These are phyloP conservation scores for Galeopterus variegatus DNA, from an alignment of 2,113 vertebrate genomes.

Conservation along the genomic window DNA sequence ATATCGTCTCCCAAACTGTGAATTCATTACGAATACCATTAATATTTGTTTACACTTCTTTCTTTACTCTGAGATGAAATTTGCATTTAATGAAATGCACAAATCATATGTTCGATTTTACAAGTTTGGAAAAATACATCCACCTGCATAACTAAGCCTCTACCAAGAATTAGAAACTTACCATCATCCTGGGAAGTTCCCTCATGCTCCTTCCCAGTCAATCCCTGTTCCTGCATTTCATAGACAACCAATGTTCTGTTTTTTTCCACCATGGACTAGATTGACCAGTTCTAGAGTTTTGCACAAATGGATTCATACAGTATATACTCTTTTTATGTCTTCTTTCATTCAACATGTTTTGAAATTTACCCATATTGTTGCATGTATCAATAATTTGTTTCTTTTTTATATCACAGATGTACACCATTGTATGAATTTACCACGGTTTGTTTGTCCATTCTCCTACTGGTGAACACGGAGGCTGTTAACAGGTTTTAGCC, in stretches of 20 bases:
- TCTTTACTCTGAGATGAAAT: constrained; percentile 37
- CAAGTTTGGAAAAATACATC: constrained; percentile 20
- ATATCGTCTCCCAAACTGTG: not conserved
- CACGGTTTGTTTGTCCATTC: not conserved
- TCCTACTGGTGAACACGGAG: not conserved
- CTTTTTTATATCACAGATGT: not conserved
- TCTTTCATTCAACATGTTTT: constrained; percentile 20
- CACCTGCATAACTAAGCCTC: not conserved
- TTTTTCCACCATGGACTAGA: not conserved
- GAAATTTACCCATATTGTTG: not conserved
- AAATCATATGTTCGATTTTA: constrained; percentile 14
- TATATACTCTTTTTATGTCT: not conserved
- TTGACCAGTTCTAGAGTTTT: constrained; percentile 1
- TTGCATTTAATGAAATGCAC: not conserved
- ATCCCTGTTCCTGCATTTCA: not conserved
- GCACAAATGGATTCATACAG: not conserved
- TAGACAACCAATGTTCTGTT: not conserved
- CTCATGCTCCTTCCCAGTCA: not conserved
- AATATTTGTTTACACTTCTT: constrained; percentile 20
- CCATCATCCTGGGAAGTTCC: not conserved
- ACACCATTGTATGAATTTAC: constrained; percentile 29
- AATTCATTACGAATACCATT: constrained; percentile 49
- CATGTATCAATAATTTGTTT: constrained; percentile 14
- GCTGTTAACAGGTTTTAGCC: not conserved
- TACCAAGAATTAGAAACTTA: constrained; percentile 14